Evolutionary conservation across 64 coral and sea anemone genomes (phyloP), one percentile per base, ranked within the genome.

Genomic region (Exaiptasia diaphana): DNA sequence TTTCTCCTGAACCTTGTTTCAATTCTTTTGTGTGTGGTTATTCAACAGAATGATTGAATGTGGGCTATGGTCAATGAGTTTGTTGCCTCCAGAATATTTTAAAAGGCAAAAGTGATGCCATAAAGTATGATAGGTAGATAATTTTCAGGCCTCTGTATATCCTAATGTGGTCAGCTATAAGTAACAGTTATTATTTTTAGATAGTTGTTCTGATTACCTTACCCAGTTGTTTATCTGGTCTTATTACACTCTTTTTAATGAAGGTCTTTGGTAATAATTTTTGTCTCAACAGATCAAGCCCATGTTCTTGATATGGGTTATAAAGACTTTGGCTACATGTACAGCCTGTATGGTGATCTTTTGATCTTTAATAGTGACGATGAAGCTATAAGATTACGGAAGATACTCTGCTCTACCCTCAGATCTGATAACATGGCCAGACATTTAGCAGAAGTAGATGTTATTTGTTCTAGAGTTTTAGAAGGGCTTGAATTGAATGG

Each of bases 251-350:
- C n/a, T n/a, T n/a, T n/a, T n/a, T n/a, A n/a, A n/a, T n/a, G n/a
- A n/a, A n/a, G n/a, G n/a, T n/a, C n/a, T n/a, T n/a, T n/a, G n/a
- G n/a, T n/a, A n/a, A n/a, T n/a, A n/a, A n/a, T n/a, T n/a, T n/a
- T n/a, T n/a, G n/a, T n/a, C 30, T 39, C 69, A 56, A 7, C 41
- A 99, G 95, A 99, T 18, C 76, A 86, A 31, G 64, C 80, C n/a
- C 74, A 92, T 2, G n/a, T 38, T 37, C 64, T 99, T 42, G 70
- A 81, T 33, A 99, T 99, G 95, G 90, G 95, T 7, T 99, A 99
- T 68, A 92, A 93, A 68, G 95, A 99, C 31, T 85, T 99, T 93
- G 95, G 95, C 11, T 99, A 93, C 58, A 99, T 99, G 95, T 79
- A 99, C 60, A 92, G 79, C 50, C 85, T 99, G 31, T 99, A 80